phyloP scores from a whole-genome alignment of 2,888 invertebrate species.

The Trachelus troglodyta region DNA sequence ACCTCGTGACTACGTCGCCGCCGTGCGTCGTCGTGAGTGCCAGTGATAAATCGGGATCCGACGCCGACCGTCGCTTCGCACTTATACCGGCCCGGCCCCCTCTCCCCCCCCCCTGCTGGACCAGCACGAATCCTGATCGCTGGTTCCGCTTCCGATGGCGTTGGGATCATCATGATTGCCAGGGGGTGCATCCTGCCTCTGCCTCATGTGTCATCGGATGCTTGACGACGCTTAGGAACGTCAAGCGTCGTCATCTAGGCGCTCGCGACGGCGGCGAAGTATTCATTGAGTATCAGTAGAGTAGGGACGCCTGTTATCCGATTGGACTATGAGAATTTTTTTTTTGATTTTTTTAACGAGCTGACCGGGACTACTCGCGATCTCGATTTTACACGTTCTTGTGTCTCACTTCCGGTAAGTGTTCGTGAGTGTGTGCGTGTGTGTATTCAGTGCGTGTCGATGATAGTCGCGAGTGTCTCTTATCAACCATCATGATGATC shows the following conservation, averaged over 20 bases:
- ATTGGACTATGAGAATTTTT: not conserved
- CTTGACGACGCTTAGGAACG: not conserved
- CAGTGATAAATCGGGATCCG: not conserved
- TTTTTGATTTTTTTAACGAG: not conserved
- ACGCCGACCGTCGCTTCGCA: not conserved
- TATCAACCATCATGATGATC: not conserved
- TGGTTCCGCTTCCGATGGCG: not conserved
- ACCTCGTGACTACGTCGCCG: constrained; percentile 1
- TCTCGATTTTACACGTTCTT: not conserved
- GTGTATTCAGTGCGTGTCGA: not conserved
- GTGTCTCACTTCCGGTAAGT: not conserved
- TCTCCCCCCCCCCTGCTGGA: not conserved
- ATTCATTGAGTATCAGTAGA: not conserved
- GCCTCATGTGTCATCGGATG: not conserved
- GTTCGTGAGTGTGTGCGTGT: not conserved
- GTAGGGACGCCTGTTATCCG: not conserved
- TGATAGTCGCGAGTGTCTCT: not conserved
- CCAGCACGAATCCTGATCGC: not conserved
- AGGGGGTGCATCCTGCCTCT: not conserved
- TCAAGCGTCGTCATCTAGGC: not conserved
- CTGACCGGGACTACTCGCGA: not conserved
- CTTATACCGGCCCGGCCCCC: not conserved
- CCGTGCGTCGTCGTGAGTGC: not conserved
- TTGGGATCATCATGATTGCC: not conserved
- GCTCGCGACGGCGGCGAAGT: not conserved